A percentile compares a stretch with the other conserved stretches of the same genome.
Evolutionary conservation across 2,888 invertebrate species (phyloP).

Genomic region (Hyppa rectilinea): DNA sequence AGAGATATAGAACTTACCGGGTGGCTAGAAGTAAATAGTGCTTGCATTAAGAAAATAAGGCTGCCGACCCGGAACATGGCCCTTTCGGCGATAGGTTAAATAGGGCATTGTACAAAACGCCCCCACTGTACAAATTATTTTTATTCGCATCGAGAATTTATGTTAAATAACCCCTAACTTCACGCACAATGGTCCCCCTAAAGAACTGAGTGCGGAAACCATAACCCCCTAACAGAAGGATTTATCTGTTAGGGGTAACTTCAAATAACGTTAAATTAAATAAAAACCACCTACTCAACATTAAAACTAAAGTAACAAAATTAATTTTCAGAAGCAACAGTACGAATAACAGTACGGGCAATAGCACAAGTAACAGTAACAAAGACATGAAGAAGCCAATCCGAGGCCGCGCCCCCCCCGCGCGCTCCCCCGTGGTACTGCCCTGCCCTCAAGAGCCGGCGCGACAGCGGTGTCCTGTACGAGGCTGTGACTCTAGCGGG

Average conservation of each 20-base stretch:
- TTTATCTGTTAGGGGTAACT: no score
- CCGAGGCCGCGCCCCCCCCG: conserved; percentile 68
- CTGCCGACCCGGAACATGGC: background rate
- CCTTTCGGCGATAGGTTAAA: background rate
- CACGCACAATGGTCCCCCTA: no score
- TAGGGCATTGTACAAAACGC: no score
- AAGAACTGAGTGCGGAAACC: no score
- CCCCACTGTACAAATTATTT: background rate
- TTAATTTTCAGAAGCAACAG: conserved; percentile 26
- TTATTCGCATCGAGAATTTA: background rate
- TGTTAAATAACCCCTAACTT: background rate
- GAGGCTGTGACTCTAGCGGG: conserved; percentile 36
- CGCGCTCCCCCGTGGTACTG: conserved; percentile 75
- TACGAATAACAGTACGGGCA: conserved; percentile 29
- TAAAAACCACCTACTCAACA: background rate
- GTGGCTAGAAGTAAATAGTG: background rate
- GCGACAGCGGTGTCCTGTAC: conserved; percentile 95
- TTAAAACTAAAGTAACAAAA: background rate
- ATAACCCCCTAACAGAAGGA: no score
- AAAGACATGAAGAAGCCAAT: conserved; percentile 80
- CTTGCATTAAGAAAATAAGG: background rate
- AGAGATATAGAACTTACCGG: background rate
- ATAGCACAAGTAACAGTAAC: conserved; percentile 65
- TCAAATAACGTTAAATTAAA: background rate
- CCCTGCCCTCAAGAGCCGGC: conserved; percentile 78